A percentile compares a stretch with the other conserved stretches of the same genome.
Evolutionary conservation across 2,113 vertebrate genomes (phyloP).

Genomic region (Paramormyrops kingsleyae): DNA sequence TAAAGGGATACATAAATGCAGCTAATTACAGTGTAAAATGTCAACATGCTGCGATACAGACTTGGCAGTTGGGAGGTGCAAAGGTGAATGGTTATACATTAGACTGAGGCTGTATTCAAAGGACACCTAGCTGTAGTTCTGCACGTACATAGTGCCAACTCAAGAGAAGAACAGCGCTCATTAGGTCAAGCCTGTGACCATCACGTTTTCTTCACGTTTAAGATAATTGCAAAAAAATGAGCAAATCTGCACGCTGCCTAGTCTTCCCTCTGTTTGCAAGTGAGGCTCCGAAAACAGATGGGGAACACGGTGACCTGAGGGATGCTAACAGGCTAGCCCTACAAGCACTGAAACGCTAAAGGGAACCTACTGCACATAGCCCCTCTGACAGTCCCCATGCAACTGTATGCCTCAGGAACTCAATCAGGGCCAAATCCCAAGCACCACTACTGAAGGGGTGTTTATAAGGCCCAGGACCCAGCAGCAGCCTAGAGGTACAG

Average conservation of each 20-base stretch:
- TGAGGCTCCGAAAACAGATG: background rate
- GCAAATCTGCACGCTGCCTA: background rate
- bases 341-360: background rate
- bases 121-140: background rate
- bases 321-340: background rate
- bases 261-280: background rate
- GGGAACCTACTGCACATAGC: background rate
- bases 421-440: background rate
- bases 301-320: background rate
- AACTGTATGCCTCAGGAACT: background rate
- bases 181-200: background rate
- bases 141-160: background rate
- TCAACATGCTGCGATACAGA: background rate
- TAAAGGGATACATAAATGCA: background rate
- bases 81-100: background rate
- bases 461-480: background rate
- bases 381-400: background rate
- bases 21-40: slow-evolving; percentile 24
- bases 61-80: slow-evolving; percentile 6
- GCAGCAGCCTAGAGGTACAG: background rate
- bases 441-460: background rate
- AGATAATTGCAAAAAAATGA: background rate
- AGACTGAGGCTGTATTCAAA: background rate
- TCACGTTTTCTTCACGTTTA: background rate
- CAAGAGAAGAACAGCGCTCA: background rate